Evolutionary conservation across 1,140 invertebrate genomes (phyloP).

Genomic region (Tachypleus tridentatus): DNA sequence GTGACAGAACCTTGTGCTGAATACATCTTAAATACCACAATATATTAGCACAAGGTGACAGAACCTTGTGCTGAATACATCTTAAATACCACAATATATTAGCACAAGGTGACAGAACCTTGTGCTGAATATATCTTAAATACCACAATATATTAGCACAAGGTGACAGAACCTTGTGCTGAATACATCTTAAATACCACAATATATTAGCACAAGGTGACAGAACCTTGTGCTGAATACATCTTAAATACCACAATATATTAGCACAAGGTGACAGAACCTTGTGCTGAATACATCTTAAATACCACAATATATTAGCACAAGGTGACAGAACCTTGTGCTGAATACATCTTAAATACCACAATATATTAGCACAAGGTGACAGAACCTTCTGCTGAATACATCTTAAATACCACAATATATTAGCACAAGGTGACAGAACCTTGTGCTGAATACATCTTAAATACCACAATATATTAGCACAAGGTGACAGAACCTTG

Average conservation of each 20-base stretch:
- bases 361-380: not conserved
- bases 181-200: not conserved
- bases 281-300: not conserved
- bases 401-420: not conserved
- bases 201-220: not conserved
- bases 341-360: not conserved
- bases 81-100: not conserved
- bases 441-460: not conserved
- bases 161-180: too few species aligned
- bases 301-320: not conserved
- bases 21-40: not conserved
- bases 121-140: too few species aligned
- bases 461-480: not conserved
- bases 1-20: too few species aligned
- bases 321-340: too few species aligned
- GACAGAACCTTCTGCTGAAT: too few species aligned
- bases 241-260: not conserved
- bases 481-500: too few species aligned
- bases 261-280: not conserved
- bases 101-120: too few species aligned
- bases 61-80: not conserved
- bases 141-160: not conserved
- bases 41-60: not conserved
- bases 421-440: not conserved
- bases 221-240: too few species aligned